Conservation (phyloP, 2,888 invertebrate genomes). For the Mycogona germanica region DNA sequence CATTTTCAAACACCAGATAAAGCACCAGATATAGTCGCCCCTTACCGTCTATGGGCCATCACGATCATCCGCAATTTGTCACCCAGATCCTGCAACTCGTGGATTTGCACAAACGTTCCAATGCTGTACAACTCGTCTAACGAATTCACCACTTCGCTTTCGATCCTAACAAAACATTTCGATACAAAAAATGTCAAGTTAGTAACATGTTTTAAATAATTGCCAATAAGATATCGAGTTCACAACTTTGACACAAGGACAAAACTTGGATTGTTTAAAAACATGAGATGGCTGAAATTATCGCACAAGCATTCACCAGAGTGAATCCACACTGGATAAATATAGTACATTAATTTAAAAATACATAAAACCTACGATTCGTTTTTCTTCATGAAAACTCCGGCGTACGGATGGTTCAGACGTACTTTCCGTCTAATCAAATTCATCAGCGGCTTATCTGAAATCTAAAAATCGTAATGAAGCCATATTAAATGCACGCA, state of each 20-base stretch:
- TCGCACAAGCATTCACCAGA: too few relatives aligned
- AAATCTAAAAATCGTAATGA: conserved; percentile 44
- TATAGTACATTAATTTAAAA: too few relatives aligned
- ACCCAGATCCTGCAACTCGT: conserved; percentile 91
- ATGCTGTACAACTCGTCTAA: conserved; percentile 75
- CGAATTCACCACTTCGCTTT: conserved; percentile 68
- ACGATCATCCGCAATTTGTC: conserved; percentile 81
- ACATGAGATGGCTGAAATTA: not conserved
- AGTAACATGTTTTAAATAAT: not conserved
- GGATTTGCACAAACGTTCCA: conserved; percentile 96
- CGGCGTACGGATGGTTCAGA: conserved; percentile 92
- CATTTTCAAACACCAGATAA: too few relatives aligned
- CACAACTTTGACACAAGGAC: too few relatives aligned
- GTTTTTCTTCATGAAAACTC: conserved; percentile 86
- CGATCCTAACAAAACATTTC: conserved; percentile 44
- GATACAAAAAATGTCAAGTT: not conserved
- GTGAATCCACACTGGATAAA: too few relatives aligned
- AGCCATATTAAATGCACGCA: not conserved
- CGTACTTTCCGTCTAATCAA: conserved; percentile 85
- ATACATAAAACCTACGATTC: conserved; percentile 50
- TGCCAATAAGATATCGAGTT: not conserved
- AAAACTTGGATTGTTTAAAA: not conserved
- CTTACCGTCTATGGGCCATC: conserved; percentile 71
- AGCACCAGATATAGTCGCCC: not conserved
- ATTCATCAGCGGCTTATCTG: conserved; percentile 75